These are phyloP conservation scores for Oncopeltus fasciatus DNA, from an alignment of 1,140 invertebrate genomes.

Conservation along the genomic window DNA sequence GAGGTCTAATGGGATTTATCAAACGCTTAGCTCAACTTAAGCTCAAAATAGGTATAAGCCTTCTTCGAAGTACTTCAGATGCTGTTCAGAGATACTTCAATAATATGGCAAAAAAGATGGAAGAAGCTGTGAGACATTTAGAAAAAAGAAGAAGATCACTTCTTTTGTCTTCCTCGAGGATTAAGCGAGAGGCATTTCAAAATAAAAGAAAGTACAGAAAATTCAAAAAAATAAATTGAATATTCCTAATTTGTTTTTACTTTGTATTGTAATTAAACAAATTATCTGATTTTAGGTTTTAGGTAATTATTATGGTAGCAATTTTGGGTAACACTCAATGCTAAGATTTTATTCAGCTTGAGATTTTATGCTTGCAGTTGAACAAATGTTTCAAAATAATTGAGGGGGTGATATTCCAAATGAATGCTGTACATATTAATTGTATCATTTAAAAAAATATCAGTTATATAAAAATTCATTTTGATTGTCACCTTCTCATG, in stretches of 20 bases:
- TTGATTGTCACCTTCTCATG: not conserved
- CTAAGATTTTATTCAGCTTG: no score
- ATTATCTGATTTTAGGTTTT: no score
- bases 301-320: no score
- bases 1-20: constrained; percentile 32
- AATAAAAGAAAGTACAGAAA: no score
- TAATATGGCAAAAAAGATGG: constrained; percentile 35
- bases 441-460: not conserved
- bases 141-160: constrained; percentile 17
- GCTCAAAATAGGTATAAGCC: constrained; percentile 33
- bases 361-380: not conserved
- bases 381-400: not conserved
- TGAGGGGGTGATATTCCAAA: constrained; percentile 1
- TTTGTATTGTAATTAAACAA: no score
- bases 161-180: not conserved
- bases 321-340: no score
- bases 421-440: not conserved
- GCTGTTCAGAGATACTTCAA: constrained; percentile 36
- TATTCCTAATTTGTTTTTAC: no score
- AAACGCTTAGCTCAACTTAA: constrained; percentile 36
- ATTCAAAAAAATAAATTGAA: not conserved
- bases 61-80: constrained; percentile 36
- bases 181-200: not conserved
- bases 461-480: not conserved
- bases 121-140: constrained; percentile 24